Conservation (phyloP, 2,797 vertebrate genomes). For the Hydrolagus colliei region DNA sequence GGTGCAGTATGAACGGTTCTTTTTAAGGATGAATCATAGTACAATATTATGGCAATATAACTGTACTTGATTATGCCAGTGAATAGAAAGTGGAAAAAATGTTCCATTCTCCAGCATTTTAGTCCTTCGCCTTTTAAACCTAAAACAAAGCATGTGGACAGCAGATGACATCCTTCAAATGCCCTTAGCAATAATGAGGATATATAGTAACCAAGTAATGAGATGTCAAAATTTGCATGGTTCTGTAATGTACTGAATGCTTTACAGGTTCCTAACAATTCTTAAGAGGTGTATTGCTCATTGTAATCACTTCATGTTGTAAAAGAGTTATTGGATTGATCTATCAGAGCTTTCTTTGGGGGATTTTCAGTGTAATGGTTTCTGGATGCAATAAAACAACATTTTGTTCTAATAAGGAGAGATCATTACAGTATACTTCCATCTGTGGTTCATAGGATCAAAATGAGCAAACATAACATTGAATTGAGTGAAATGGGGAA, state of each 20-base stretch:
- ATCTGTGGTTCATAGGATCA: not conserved
- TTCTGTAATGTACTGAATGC: not conserved
- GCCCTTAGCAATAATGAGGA: conserved; percentile 13
- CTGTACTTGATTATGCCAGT: not conserved
- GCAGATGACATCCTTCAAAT: not conserved
- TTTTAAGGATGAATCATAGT: not conserved
- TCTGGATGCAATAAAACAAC: not conserved
- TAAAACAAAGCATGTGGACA: not conserved
- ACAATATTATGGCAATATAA: not conserved
- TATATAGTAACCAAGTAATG: not conserved
- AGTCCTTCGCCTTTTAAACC: not conserved
- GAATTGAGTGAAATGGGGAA: not conserved
- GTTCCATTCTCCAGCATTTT: not conserved
- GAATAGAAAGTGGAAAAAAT: not conserved
- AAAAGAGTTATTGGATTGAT: not conserved
- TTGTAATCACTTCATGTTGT: not conserved
- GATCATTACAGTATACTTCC: too few species aligned
- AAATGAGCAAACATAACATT: not conserved
- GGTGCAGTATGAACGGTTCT: not conserved
- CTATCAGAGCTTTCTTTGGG: too few species aligned
- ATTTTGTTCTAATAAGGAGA: not conserved
- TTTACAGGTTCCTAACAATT: not conserved
- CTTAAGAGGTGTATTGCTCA: not conserved
- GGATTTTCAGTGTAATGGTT: not conserved
- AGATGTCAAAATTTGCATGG: not conserved